Percentiles rank a stretch among this genome's conserved stretches.
phyloP scores from a whole-genome alignment of 2,888 invertebrate species.

The Napeogenes inachia region DNA sequence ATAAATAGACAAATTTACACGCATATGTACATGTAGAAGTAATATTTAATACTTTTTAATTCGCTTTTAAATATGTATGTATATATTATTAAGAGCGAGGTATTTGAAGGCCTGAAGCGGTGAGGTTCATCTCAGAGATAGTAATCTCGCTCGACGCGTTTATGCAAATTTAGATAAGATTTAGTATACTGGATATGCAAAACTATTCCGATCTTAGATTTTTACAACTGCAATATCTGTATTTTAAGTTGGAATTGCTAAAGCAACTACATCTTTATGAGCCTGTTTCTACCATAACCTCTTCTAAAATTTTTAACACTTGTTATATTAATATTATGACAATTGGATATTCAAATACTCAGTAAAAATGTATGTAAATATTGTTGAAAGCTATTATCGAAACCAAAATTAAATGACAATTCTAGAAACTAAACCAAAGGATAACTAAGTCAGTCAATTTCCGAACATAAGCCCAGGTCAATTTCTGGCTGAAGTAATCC shows the following conservation, averaged over 20 bases:
- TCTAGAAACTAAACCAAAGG: conserved; percentile 12
- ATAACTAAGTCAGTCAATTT: conserved; percentile 35
- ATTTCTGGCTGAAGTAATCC: conserved; percentile 60
- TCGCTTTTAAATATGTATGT: too few relatives aligned
- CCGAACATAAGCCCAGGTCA: conserved; percentile 50
- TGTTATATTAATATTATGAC: too few relatives aligned
- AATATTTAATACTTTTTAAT: too few relatives aligned
- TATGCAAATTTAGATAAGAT: conserved; percentile 49
- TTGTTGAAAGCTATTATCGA: background rate
- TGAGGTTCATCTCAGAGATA: conserved; percentile 49
- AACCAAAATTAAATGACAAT: conserved; percentile 8
- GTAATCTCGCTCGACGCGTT: conserved; percentile 52
- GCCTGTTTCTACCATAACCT: too few relatives aligned
- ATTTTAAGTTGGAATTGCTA: background rate
- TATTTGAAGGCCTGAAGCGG: conserved; percentile 32
- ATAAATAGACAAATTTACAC: too few relatives aligned
- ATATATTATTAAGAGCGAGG: too few relatives aligned
- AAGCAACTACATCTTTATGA: too few relatives aligned
- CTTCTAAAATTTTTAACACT: too few relatives aligned
- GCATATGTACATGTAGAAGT: too few relatives aligned
- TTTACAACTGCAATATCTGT: background rate
- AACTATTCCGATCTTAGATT: conserved; percentile 3
- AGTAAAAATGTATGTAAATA: too few relatives aligned
- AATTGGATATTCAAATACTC: too few relatives aligned
- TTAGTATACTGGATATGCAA: conserved; percentile 26